A percentile compares a stretch with the other conserved stretches of the same genome.
These are phyloP conservation scores for Taurulus bubalis DNA, from an alignment of 2,113 vertebrate species.

Conservation along the genomic window DNA sequence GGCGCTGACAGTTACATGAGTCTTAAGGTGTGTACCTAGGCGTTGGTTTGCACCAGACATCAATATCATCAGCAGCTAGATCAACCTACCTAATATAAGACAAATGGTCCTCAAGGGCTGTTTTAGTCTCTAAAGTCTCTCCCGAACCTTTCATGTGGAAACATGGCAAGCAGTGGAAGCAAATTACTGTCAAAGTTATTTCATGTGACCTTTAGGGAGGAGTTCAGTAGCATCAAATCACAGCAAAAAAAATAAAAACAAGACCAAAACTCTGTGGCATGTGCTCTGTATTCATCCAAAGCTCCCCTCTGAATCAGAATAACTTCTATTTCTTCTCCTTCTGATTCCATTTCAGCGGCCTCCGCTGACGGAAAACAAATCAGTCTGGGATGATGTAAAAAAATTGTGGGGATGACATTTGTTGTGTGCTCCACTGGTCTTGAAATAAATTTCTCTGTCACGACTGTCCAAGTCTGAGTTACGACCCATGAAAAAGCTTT, in stretches of 20 bases:
- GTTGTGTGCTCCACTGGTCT: slow-evolving; percentile 5
- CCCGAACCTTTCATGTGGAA: slow-evolving; percentile 11
- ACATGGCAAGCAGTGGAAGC: background rate
- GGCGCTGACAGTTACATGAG: background rate
- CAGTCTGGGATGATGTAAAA: slow-evolving; percentile 17
- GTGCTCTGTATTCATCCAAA: background rate
- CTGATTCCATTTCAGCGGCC: background rate
- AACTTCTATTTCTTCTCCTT: background rate
- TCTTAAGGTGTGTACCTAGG: background rate
- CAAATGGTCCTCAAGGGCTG: background rate
- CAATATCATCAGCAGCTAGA: background rate
- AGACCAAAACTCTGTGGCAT: background rate
- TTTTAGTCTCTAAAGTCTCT: background rate
- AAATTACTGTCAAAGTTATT: slow-evolving; percentile 24
- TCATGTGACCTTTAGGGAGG: slow-evolving; percentile 27
- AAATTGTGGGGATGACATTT: background rate
- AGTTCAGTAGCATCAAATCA: slow-evolving; percentile 10
- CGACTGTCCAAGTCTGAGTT: slow-evolving; percentile 9
- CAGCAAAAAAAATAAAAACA: background rate
- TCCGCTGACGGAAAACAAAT: background rate
- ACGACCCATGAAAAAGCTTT: background rate
- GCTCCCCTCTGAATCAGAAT: background rate
- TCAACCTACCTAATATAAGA: background rate
- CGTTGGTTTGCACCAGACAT: background rate
- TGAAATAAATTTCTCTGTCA: slow-evolving; percentile 8